Conservation (phyloP, 2,888 invertebrate species). For the Epinotia ramella region DNA sequence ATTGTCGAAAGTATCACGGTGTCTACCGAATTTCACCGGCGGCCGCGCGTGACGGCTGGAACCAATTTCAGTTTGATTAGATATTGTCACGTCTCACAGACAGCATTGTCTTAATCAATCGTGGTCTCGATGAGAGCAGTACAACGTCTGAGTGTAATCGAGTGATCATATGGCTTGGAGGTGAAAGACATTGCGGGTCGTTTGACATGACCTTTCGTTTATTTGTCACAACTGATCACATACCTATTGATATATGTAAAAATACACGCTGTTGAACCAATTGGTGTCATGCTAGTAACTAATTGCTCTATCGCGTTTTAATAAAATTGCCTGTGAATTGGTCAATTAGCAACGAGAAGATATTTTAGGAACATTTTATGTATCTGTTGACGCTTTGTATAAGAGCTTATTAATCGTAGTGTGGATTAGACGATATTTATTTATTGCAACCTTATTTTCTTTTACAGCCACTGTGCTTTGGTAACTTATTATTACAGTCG, state of each 20-base stretch:
- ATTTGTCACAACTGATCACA: background rate
- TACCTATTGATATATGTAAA: background rate
- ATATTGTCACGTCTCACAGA: slow-evolving; percentile 39
- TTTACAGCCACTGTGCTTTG: too few species aligned
- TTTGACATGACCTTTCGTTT: background rate
- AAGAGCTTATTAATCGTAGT: too few species aligned
- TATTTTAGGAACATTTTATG: background rate
- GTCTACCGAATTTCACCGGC: slow-evolving; percentile 38
- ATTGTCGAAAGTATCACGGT: slow-evolving; percentile 39
- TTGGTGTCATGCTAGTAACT: background rate
- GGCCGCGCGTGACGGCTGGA: slow-evolving; percentile 41
- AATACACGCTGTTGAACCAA: background rate
- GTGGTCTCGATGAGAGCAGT: slow-evolving; percentile 24
- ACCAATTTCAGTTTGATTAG: slow-evolving; percentile 45
- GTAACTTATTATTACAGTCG: background rate
- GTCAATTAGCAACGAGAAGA: background rate
- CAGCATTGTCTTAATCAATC: slow-evolving; percentile 41
- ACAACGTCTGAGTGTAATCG: slow-evolving; percentile 2
- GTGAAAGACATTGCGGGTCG: slow-evolving; percentile 20
- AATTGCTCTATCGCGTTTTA: slow-evolving; percentile 14
- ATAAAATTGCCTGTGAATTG: slow-evolving; percentile 12
- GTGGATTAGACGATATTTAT: too few species aligned
- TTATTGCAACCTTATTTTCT: too few species aligned
- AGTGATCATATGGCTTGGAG: slow-evolving; percentile 10
- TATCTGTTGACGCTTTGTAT: too few species aligned